Evolutionary conservation across 2,888 invertebrate genomes (phyloP).

Genomic region (Rhimphoctona megacephalus): DNA sequence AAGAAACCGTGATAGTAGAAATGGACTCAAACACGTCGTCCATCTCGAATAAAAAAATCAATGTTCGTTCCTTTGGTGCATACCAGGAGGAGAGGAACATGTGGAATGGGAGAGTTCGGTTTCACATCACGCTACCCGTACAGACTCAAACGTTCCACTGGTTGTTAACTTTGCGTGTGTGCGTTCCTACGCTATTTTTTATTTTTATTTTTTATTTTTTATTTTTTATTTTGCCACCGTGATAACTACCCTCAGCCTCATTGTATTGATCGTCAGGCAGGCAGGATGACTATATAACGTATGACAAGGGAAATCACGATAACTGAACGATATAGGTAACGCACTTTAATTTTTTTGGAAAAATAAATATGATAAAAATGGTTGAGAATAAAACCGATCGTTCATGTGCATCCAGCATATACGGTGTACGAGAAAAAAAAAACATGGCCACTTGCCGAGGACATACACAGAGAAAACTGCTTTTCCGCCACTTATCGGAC

Average conservation of each 20-base stretch:
- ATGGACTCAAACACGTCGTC: constrained; percentile 27
- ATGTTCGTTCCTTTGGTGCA: constrained; percentile 49
- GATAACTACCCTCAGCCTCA: constrained; percentile 46
- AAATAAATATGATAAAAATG: background rate
- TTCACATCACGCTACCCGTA: constrained; percentile 54
- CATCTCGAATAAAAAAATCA: constrained; percentile 45
- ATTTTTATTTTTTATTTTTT: background rate
- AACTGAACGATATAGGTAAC: background rate
- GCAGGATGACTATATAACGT: constrained; percentile 5
- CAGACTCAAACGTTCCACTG: constrained; percentile 54
- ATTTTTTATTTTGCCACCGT: constrained; percentile 45
- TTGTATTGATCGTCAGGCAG: constrained; percentile 21
- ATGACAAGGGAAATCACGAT: constrained; percentile 14
- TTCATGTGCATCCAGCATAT: background rate
- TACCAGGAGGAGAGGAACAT: constrained; percentile 20
- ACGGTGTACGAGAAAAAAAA: background rate
- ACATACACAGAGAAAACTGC: too few relatives aligned
- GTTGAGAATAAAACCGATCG: background rate
- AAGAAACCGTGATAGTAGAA: constrained; percentile 37
- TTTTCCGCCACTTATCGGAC: too few relatives aligned
- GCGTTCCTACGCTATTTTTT: constrained; percentile 15
- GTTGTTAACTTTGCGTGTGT: constrained; percentile 60
- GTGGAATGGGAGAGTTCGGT: constrained; percentile 30
- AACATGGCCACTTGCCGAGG: too few relatives aligned
- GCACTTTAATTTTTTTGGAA: background rate